A percentile compares a stretch with the other conserved stretches of the same genome.
Conservation (phyloP, 2,888 invertebrate species). For the Chrysina gloriosa region DNA sequence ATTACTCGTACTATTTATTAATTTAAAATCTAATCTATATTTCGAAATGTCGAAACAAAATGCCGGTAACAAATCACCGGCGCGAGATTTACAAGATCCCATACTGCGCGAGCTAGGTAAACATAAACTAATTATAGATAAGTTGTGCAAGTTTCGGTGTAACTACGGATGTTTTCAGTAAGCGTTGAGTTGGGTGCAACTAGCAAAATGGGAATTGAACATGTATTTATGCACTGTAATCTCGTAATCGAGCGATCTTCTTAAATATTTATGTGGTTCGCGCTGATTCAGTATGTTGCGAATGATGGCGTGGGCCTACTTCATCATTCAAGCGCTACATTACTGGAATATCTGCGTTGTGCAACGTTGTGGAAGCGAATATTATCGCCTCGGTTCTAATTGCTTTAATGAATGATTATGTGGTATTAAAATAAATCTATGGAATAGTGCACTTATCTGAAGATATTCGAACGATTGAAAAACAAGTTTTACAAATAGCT, state of each 20-base stretch:
- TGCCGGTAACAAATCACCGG: slow-evolving; percentile 11
- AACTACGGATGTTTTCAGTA: background rate
- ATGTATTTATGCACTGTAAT: background rate
- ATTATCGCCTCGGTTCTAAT: background rate
- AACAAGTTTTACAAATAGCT: too few species aligned
- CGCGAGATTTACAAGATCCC: slow-evolving; percentile 6
- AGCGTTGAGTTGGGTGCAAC: background rate
- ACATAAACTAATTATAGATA: slow-evolving; percentile 4
- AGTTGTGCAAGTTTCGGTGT: slow-evolving; percentile 3
- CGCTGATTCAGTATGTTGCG: background rate
- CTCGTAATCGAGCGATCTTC: background rate
- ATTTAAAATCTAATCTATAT: slow-evolving; percentile 21
- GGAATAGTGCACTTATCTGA: too few species aligned
- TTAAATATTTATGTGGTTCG: background rate
- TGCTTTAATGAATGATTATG: too few species aligned
- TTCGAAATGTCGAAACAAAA: slow-evolving; percentile 27
- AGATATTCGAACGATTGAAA: too few species aligned
- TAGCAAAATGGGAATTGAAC: background rate
- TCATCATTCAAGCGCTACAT: slow-evolving; percentile 1
- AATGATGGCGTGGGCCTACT: background rate
- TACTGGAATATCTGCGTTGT: background rate
- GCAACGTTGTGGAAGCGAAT: background rate
- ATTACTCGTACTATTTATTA: slow-evolving; percentile 15
- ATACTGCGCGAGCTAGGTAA: slow-evolving; percentile 3
- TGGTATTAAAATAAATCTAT: too few species aligned